Conservation (phyloP, 2,888 invertebrate species). For the Athalia circularis region DNA sequence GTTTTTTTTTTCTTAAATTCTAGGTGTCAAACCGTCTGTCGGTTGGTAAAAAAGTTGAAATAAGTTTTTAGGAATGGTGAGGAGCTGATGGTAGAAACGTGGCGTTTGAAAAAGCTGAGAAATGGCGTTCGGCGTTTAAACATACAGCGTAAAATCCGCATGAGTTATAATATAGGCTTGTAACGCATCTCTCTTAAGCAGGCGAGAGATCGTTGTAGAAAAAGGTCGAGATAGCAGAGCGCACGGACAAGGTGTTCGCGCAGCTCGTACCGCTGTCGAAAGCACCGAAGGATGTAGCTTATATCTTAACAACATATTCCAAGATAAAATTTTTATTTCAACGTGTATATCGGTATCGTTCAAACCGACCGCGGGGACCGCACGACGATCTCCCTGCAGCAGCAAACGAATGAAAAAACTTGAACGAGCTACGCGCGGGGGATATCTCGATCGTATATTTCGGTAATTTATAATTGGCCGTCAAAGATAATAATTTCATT, state of each 20-base stretch:
- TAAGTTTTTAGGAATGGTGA: slow-evolving; percentile 31
- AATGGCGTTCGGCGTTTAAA: slow-evolving; percentile 35
- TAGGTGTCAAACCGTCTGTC: slow-evolving; percentile 29
- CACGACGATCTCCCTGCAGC: background rate
- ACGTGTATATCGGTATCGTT: slow-evolving; percentile 30
- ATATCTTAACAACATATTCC: slow-evolving; percentile 59
- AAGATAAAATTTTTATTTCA: slow-evolving; percentile 40
- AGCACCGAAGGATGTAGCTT: slow-evolving; percentile 54
- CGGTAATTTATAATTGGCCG: slow-evolving; percentile 58
- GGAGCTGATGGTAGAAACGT: slow-evolving; percentile 2
- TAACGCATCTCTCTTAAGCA: slow-evolving; percentile 27
- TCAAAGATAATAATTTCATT: slow-evolving; percentile 53
- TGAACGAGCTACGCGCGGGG: too few relatives aligned
- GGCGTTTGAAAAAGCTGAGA: slow-evolving; percentile 25
- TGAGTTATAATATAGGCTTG: slow-evolving; percentile 38
- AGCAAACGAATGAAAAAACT: too few relatives aligned
- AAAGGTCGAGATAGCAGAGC: slow-evolving; percentile 34
- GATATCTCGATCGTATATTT: slow-evolving; percentile 45
- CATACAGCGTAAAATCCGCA: slow-evolving; percentile 14
- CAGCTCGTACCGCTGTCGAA: slow-evolving; percentile 53
- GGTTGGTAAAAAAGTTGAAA: background rate
- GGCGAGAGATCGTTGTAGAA: slow-evolving; percentile 33
- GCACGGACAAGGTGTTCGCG: slow-evolving; percentile 38
- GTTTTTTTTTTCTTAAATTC: background rate
- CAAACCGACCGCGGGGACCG: slow-evolving; percentile 12